Base-by-base conservation (phyloP, 2,888 invertebrate genomes). In the Cerastis leucographa region DNA sequence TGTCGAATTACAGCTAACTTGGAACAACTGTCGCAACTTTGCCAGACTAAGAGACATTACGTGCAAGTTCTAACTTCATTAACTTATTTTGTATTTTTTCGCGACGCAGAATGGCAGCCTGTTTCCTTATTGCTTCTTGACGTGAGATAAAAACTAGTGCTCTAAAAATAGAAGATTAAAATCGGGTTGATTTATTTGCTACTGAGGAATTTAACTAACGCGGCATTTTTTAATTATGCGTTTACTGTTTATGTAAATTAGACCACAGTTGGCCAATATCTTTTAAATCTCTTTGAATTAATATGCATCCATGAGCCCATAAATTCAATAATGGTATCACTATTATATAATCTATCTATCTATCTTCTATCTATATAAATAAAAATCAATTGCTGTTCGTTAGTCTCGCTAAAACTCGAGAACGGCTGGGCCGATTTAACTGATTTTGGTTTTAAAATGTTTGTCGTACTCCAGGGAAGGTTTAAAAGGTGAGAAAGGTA, bases 81-180 rank as follows among this genome's bases (percentile, higher is more conserved):
- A 74, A 75, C 74, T 87, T 76, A 25, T 44, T 71, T 80, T 76
- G 68, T 83, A 69, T 74, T 83, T 78, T 82, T 80, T 80, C 46
- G 61, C 70, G 64, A 65, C 64, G 44, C 29, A 64, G n/a, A 77
- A 62, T 71, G 35, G 44, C 64, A 40, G 25, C 49, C 35, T n/a
- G 49, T 40, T 78, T 86, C 71, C 78, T 76, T 76, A 80, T 80
- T 75, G 64, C 69, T 49, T 72, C 51, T 68, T 56, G 51, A 74
- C 64, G 54, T 62, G 42, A 76, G 71, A 86, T 88, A 88, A 80
- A 76, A 80, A 67, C 4, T 2, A 59, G 12, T 59, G 8, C 66
- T 72, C 69, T 76, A 66, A 69, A 66, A 78, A 78, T 83, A 61
- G 69, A 83, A 74, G 54, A 76, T 64, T 83, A 64, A 76, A 80